These are phyloP conservation scores for Sarcophaga peregrina DNA, from an alignment of 1,140 invertebrate species.

Conservation along the genomic window DNA sequence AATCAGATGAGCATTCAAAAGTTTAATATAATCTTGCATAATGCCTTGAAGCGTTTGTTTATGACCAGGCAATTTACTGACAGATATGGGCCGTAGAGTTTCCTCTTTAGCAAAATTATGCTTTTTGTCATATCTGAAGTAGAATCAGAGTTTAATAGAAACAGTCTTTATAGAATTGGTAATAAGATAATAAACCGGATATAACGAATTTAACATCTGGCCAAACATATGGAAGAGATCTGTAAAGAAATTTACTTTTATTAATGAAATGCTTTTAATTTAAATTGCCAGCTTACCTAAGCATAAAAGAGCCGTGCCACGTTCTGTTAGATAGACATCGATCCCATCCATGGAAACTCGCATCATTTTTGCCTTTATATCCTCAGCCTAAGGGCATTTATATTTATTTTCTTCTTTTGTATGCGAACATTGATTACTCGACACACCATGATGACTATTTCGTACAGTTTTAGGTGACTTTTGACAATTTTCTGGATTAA, in stretches of 20 bases:
- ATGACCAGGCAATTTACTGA: constrained; percentile 52
- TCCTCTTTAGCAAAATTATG: constrained; percentile 54
- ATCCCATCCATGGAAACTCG: constrained; percentile 90
- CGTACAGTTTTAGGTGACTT: constrained; percentile 80
- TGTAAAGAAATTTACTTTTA: constrained; percentile 53
- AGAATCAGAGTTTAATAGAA: constrained; percentile 70
- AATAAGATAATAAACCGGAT: constrained; percentile 87
- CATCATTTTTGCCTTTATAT: constrained; percentile 95
- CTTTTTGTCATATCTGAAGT: constrained; percentile 53
- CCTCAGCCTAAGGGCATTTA: constrained; percentile 85
- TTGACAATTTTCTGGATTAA: constrained; percentile 90
- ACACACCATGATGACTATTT: constrained; percentile 87
- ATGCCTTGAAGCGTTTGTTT: constrained; percentile 66
- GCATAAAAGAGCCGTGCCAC: constrained; percentile 86
- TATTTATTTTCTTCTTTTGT: constrained; percentile 78
- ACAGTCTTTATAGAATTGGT: constrained; percentile 79
- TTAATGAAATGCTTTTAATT: not conserved
- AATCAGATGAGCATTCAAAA: constrained; percentile 93
- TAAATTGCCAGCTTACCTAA: constrained; percentile 72
- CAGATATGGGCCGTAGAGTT: constrained; percentile 49
- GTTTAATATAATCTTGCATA: constrained; percentile 83
- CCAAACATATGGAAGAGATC: constrained; percentile 86
- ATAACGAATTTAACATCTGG: constrained; percentile 90
- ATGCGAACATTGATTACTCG: constrained; percentile 82
- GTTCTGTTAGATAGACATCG: constrained; percentile 91